Conservation (phyloP, 2,888 invertebrate genomes). For the Drosophila helvetica region DNA sequence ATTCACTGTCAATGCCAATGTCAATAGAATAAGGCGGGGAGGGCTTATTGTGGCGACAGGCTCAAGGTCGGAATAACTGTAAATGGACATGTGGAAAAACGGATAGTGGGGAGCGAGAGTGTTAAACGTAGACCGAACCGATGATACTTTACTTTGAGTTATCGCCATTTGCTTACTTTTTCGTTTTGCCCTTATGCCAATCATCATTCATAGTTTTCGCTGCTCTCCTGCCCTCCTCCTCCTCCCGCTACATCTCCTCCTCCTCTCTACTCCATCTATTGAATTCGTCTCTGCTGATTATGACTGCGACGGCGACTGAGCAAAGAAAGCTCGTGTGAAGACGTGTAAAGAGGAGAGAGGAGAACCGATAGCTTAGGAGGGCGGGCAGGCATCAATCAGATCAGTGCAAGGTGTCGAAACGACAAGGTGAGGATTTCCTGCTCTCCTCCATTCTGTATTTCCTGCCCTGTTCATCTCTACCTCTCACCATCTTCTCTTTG, state of each 20-base stretch:
- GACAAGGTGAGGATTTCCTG: neutral
- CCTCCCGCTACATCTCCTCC: neutral
- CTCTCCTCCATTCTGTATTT: neutral
- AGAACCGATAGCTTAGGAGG: neutral
- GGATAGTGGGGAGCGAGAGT: neutral
- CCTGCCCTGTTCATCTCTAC: too few species aligned
- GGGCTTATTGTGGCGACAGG: neutral
- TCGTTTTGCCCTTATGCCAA: neutral
- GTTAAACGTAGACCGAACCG: constrained; percentile 14
- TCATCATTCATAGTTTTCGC: constrained; percentile 1
- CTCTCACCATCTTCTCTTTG: neutral
- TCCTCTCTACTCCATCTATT: neutral
- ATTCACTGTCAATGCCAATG: constrained; percentile 36
- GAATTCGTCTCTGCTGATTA: neutral
- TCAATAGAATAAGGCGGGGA: constrained; percentile 19
- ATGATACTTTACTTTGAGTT: constrained; percentile 55
- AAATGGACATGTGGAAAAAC: neutral
- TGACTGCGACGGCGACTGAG: neutral
- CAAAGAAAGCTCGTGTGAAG: neutral
- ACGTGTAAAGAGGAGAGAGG: neutral
- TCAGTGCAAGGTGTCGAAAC: neutral
- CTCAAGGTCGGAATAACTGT: constrained; percentile 3
- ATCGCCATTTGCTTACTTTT: constrained; percentile 25
- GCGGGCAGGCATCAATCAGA: neutral
- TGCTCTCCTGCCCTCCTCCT: neutral